Conservation (phyloP, 1,140 invertebrate species). For the Bombus haemorrhoidalis region DNA sequence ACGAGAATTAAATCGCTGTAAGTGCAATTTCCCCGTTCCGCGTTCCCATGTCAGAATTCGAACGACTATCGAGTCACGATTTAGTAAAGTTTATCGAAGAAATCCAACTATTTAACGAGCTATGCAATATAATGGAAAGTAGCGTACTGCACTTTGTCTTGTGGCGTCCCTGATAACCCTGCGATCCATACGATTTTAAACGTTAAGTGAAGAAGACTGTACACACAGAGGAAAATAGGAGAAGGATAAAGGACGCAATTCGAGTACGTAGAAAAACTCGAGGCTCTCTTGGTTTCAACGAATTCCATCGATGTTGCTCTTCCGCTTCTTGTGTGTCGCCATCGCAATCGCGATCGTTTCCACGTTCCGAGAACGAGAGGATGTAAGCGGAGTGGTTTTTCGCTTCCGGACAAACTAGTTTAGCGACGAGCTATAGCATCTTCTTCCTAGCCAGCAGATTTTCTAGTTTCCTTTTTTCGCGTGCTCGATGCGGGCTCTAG, state of each 20-base stretch:
- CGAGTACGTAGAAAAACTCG: too few relatives aligned
- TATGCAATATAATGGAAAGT: too few relatives aligned
- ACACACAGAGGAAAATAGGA: too few relatives aligned
- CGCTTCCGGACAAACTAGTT: conserved; percentile 48
- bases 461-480: neutral
- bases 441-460: conserved; percentile 15
- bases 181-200: too few relatives aligned
- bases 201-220: neutral
- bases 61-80: too few relatives aligned
- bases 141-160: too few relatives aligned
- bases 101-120: neutral
- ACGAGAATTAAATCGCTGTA: conserved; percentile 44
- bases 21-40: neutral
- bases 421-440: neutral
- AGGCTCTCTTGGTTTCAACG: conserved; percentile 3
- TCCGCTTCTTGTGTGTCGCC: neutral
- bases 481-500: neutral
- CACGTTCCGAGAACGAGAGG: conserved; percentile 21
- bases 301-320: neutral
- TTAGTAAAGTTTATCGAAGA: neutral
- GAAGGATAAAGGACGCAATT: neutral
- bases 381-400: conserved; percentile 33
- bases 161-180: too few relatives aligned
- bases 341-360: conserved; percentile 15
- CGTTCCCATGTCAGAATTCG: too few relatives aligned